Percentiles rank a stretch among this genome's conserved stretches.
phyloP scores from a whole-genome alignment of 2,888 invertebrate genomes.

The Plebejus melissa region DNA sequence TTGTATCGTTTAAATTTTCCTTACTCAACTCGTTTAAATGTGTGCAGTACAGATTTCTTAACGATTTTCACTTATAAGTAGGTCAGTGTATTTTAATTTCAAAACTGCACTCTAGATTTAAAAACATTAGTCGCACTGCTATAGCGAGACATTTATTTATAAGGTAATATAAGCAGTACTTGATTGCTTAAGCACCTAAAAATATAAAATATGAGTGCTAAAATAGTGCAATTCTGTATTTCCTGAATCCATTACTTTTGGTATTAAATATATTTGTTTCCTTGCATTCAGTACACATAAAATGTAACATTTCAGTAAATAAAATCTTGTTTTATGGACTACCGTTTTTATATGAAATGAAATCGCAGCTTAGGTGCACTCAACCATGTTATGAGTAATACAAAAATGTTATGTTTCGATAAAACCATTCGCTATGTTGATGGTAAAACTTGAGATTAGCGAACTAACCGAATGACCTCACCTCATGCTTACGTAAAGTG shows the following conservation, averaged over 20 bases:
- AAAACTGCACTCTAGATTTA: conserved; percentile 1
- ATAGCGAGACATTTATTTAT: background rate
- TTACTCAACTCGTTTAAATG: background rate
- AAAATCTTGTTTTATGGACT: background rate
- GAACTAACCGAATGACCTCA: background rate
- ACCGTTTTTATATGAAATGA: background rate
- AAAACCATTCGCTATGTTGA: conserved; percentile 1
- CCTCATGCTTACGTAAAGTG: background rate
- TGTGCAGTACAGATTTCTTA: background rate
- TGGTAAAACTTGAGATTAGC: background rate
- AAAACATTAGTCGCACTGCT: background rate
- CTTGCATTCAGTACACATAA: background rate
- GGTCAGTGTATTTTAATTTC: conserved; percentile 8
- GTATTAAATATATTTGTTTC: background rate
- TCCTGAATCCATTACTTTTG: background rate
- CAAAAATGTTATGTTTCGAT: background rate
- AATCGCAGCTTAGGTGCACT: background rate
- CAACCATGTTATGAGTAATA: background rate
- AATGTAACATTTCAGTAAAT: background rate
- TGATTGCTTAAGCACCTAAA: background rate
- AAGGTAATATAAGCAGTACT: background rate
- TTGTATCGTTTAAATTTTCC: background rate
- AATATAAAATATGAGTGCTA: background rate
- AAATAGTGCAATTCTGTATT: background rate
- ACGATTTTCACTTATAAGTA: conserved; percentile 9